Conservation (phyloP, 1,140 invertebrate genomes). For the Arion vulgaris region DNA sequence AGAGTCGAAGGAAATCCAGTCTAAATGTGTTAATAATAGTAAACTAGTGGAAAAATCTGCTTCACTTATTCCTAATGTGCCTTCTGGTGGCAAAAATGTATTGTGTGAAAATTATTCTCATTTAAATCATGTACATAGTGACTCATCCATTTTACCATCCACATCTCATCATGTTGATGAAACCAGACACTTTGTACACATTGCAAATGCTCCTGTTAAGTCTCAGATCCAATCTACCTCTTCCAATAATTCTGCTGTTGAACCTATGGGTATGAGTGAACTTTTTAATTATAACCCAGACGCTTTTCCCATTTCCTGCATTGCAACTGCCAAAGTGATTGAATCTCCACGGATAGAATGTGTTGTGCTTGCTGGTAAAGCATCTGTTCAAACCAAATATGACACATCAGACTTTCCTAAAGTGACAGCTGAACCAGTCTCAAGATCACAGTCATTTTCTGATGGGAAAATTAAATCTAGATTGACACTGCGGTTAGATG, state of each 20-base stretch:
- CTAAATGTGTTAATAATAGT: not conserved
- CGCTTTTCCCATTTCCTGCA: constrained; percentile 13
- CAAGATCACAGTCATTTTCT: constrained; percentile 34
- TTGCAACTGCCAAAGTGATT: constrained; percentile 10
- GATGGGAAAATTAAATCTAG: constrained; percentile 42
- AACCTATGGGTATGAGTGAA: constrained; percentile 25
- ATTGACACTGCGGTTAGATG: constrained; percentile 44
- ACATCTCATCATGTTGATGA: not conserved
- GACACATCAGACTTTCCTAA: not conserved
- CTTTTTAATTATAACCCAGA: constrained; percentile 15
- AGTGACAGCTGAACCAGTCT: constrained; percentile 1
- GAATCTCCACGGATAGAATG: constrained; percentile 25
- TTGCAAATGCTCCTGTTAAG: not conserved
- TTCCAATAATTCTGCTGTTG: not conserved
- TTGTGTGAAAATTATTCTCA: not conserved
- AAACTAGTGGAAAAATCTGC: not conserved
- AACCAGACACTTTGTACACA: not conserved
- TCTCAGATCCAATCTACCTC: not conserved
- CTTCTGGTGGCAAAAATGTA: not conserved
- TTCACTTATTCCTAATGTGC: not conserved
- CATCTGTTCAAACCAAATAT: not conserved
- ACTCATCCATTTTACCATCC: not conserved
- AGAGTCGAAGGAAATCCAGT: not conserved
- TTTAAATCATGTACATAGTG: not conserved
- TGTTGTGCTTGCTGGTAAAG: not conserved